phyloP scores from a whole-genome alignment of 2,113 vertebrate species.

The Clarias magur region DNA sequence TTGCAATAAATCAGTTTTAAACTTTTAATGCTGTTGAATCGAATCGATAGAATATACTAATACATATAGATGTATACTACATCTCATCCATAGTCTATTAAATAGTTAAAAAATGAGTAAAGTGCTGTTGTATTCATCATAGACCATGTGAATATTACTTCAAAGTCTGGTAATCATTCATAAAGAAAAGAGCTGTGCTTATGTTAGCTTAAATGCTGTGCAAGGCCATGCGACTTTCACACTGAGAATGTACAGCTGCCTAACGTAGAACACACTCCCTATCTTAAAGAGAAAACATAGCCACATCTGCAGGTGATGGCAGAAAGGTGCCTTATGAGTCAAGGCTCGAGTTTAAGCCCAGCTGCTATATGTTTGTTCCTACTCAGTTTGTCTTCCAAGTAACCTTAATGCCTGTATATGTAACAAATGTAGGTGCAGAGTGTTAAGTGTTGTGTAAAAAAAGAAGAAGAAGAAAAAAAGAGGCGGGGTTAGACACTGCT shows the following conservation, averaged over 20 bases:
- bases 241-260: conserved; percentile 14
- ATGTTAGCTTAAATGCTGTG: conserved; percentile 33
- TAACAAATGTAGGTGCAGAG: conserved; percentile 26
- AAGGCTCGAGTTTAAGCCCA: background rate
- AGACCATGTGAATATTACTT: background rate
- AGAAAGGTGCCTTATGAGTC: background rate
- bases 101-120: background rate
- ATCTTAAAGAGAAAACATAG: conserved; percentile 22
- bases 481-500: conserved; percentile 2
- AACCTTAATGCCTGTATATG: background rate
- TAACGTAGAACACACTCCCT: conserved; percentile 19
- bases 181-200: conserved; percentile 21
- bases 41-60: too few relatives aligned
- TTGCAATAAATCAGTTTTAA: too few relatives aligned
- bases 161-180: background rate
- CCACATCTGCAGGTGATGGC: background rate
- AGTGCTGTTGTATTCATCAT: background rate
- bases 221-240: conserved; percentile 27
- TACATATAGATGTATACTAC: background rate
- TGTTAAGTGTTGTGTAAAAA: conserved; percentile 7
- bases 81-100: background rate
- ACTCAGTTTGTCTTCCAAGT: background rate
- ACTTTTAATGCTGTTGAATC: too few relatives aligned
- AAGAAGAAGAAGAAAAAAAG: background rate
- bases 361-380: background rate